These are phyloP conservation scores for Fulica atra DNA, from an alignment of 2,113 vertebrate species.

Conservation along the genomic window DNA sequence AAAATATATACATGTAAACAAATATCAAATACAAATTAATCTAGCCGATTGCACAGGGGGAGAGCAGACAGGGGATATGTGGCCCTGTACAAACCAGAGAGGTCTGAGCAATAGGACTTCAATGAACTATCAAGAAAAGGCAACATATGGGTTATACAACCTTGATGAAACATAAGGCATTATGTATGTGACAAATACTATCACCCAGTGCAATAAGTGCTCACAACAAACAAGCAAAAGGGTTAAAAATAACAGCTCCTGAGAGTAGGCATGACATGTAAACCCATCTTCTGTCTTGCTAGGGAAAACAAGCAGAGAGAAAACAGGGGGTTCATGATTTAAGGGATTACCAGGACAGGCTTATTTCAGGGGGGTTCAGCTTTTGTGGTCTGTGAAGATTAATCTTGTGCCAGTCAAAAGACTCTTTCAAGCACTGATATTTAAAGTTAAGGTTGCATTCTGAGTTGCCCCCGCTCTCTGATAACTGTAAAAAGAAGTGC, in stretches of 20 bases:
- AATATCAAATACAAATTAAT: not conserved
- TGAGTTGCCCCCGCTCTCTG: not conserved
- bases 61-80: not conserved
- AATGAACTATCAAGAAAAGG: not conserved
- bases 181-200: not conserved
- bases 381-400: not conserved
- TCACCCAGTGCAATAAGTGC: not conserved
- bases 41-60: not conserved
- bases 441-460: not conserved
- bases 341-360: not conserved
- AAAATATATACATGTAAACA: not conserved
- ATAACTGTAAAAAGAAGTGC: not conserved
- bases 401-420: not conserved
- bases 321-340: fast-evolving
- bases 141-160: not conserved
- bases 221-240: not conserved
- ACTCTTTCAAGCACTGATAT: not conserved
- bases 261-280: not conserved
- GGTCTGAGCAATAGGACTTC: not conserved
- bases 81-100: not conserved
- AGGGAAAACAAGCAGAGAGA: not conserved
- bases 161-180: not conserved
- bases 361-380: not conserved
- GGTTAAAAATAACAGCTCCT: slow-evolving; percentile 28
- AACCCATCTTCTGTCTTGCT: not conserved